A percentile compares a stretch with the other conserved stretches of the same genome.
These are phyloP conservation scores for Xenopus petersii DNA, from an alignment of 2,797 vertebrate species.

Conservation along the genomic window DNA sequence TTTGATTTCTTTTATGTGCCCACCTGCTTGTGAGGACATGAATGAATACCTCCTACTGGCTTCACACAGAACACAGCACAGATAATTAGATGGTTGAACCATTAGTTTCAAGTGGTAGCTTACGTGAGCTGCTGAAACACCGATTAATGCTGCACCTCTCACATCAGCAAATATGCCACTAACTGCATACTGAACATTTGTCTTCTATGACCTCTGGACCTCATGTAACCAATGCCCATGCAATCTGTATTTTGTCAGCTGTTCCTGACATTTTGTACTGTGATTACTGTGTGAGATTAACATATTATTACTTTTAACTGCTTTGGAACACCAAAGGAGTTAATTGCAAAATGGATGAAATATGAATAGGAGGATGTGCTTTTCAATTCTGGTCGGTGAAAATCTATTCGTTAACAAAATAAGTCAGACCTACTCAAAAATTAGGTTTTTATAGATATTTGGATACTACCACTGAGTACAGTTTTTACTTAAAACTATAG, in stretches of 20 bases:
- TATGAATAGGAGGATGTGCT: constrained; percentile 23
- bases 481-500: too few species aligned
- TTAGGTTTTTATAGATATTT: not conserved
- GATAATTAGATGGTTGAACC: constrained; percentile 40
- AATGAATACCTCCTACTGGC: constrained; percentile 34
- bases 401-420: not conserved
- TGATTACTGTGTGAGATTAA: constrained; percentile 40
- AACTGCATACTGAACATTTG: constrained; percentile 27
- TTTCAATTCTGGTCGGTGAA: constrained; percentile 16
- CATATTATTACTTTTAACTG: constrained; percentile 40
- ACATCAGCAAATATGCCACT: constrained; percentile 23
- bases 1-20: constrained; percentile 45
- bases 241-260: constrained; percentile 48
- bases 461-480: not conserved
- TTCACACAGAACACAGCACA: constrained; percentile 21
- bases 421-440: constrained; percentile 10
- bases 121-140: constrained; percentile 36
- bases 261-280: constrained; percentile 23
- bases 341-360: constrained; percentile 33
- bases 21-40: constrained; percentile 36
- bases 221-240: constrained; percentile 41
- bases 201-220: constrained; percentile 32
- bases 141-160: constrained; percentile 24
- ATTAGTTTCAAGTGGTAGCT: constrained; percentile 45
- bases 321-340: constrained; percentile 37